These are phyloP conservation scores for Chydorus sphaericus DNA, from an alignment of 2,888 invertebrate genomes.

Conservation along the genomic window DNA sequence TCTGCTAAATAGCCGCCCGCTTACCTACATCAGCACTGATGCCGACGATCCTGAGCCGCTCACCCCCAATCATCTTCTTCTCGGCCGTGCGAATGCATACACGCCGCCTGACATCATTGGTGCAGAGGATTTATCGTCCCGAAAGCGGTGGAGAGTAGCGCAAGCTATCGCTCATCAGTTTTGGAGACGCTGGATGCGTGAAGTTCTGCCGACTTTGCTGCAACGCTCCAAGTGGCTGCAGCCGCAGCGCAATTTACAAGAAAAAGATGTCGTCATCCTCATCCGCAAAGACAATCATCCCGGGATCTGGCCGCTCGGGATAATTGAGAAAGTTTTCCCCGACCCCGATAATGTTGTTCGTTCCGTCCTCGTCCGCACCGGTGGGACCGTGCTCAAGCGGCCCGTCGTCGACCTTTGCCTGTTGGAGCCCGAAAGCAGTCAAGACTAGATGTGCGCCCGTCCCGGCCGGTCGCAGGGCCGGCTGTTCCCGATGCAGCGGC, in stretches of 20 bases:
- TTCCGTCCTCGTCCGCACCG: background rate
- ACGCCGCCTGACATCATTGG: background rate
- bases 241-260: background rate
- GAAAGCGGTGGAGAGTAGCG: slow-evolving; percentile 10
- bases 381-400: slow-evolving; percentile 15
- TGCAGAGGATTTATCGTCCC: background rate
- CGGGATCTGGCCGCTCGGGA: slow-evolving; percentile 7
- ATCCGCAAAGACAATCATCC: background rate
- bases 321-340: background rate
- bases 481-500: too few relatives aligned
- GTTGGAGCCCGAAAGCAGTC: slow-evolving; percentile 1
- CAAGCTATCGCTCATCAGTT: slow-evolving; percentile 21
- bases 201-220: slow-evolving; percentile 20
- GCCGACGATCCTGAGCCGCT: slow-evolving; percentile 13
- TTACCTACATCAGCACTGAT: slow-evolving; percentile 11
- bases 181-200: slow-evolving; percentile 20
- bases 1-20: slow-evolving; percentile 2
- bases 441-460: too few relatives aligned
- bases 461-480: too few relatives aligned
- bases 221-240: slow-evolving; percentile 18
- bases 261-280: slow-evolving; percentile 15
- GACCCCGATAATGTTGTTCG: slow-evolving; percentile 11
- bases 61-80: slow-evolving; percentile 16
- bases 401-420: slow-evolving; percentile 11
- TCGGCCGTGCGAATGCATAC: background rate